Evolutionary conservation across 2,797 vertebrate genomes (phyloP).

Genomic region (Anas bernieri): DNA sequence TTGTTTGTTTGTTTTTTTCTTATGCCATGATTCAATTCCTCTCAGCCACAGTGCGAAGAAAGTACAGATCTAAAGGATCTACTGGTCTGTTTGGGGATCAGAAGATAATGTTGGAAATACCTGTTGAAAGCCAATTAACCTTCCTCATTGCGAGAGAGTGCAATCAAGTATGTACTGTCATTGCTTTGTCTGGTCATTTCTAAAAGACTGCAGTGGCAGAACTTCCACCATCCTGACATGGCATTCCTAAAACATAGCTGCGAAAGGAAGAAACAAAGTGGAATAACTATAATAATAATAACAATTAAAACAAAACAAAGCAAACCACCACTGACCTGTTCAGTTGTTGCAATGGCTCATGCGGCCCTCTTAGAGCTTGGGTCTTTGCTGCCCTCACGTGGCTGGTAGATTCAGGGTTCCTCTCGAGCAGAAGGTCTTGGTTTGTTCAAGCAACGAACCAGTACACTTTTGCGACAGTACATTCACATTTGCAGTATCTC

Average conservation of each 20-base stretch:
- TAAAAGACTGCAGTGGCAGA: neutral
- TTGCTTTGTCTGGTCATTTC: neutral
- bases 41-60: neutral
- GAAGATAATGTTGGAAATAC: neutral
- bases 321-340: neutral
- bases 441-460: fast-evolving
- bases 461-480: fast-evolving
- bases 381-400: conserved; percentile 23
- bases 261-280: neutral
- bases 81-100: neutral
- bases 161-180: neutral
- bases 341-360: fast-evolving
- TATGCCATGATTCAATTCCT: neutral
- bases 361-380: fast-evolving
- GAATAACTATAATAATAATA: no score
- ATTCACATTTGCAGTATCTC: fast-evolving
- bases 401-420: neutral
- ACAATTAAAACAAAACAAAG: neutral
- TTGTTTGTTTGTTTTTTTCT: neutral
- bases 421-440: neutral
- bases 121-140: fast-evolving
- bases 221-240: neutral
- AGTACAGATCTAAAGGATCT: neutral
- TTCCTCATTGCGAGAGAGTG: neutral
- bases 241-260: neutral